phyloP scores from a whole-genome alignment of 1,140 invertebrate genomes.

The Reticulitermes speratus region DNA sequence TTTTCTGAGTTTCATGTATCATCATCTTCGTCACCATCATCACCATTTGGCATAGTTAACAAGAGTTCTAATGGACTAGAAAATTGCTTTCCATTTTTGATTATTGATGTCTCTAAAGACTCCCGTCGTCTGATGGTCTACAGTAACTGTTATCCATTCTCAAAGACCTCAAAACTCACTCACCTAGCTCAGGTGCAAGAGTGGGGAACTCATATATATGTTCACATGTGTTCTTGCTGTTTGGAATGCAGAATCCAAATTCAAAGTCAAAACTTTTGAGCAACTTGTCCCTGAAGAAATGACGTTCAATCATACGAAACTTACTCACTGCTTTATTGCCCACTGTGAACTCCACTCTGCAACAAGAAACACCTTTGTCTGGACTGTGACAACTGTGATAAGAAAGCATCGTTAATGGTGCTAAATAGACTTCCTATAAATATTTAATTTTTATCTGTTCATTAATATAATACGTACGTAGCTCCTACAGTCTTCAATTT shows the following conservation, averaged over 20 bases:
- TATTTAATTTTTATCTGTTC: too few relatives aligned
- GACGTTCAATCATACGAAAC: slow-evolving; percentile 98
- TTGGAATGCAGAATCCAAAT: slow-evolving; percentile 98
- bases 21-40: too few relatives aligned
- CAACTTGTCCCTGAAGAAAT: slow-evolving; percentile 91
- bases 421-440: too few relatives aligned
- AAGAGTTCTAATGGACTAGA: too few relatives aligned
- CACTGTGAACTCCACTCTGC: slow-evolving; percentile 94
- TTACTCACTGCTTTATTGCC: slow-evolving; percentile 88
- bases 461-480: slow-evolving; percentile 65
- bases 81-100: too few relatives aligned
- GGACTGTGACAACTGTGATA: neutral
- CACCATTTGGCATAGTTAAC: too few relatives aligned
- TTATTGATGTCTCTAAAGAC: too few relatives aligned
- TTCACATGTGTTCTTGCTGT: slow-evolving; percentile 96
- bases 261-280: slow-evolving; percentile 99
- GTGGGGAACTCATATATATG: slow-evolving; percentile 99
- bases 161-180: slow-evolving; percentile 40
- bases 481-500: slow-evolving; percentile 94
- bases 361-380: slow-evolving; percentile 39
- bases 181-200: slow-evolving; percentile 82
- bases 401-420: too few relatives aligned
- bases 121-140: too few relatives aligned
- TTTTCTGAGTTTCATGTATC: too few relatives aligned
- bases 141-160: too few relatives aligned